Evolutionary conservation across 2,797 vertebrate genomes (phyloP).

Genomic region (Onychomys torridus): DNA sequence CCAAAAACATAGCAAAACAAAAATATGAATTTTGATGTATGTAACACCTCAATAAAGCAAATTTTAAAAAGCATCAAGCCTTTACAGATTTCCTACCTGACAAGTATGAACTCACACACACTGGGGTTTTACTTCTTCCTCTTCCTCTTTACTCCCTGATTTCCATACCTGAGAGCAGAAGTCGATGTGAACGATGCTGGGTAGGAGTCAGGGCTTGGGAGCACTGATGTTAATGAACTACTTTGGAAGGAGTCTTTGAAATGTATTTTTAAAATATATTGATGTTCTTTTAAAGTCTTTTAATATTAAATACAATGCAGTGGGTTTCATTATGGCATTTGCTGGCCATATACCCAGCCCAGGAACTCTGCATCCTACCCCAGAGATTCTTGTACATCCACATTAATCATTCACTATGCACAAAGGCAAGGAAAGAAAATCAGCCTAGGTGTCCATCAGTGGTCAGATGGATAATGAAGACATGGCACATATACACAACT

Average conservation of each 20-base stretch:
- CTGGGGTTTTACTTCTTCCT: not conserved
- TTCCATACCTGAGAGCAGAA: not conserved
- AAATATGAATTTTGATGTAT: not conserved
- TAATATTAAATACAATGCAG: not conserved
- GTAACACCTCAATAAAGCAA: not conserved
- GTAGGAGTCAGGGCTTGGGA: not conserved
- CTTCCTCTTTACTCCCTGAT: not conserved
- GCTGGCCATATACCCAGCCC: not conserved
- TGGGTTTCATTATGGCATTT: not conserved
- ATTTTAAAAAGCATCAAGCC: conserved; percentile 15
- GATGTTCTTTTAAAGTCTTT: not conserved
- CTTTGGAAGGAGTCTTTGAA: not conserved
- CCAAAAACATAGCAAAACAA: not conserved
- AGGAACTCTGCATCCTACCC: not conserved
- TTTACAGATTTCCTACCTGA: conserved; percentile 17
- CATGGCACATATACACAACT: not conserved
- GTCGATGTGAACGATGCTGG: not conserved
- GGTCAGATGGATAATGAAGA: not conserved
- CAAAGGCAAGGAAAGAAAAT: not conserved
- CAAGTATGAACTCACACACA: not conserved
- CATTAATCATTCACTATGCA: not conserved
- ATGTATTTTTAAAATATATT: not conserved
- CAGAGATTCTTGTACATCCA: not conserved
- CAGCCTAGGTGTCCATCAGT: not conserved
- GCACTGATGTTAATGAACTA: not conserved